Evolutionary conservation across 2,888 invertebrate genomes (phyloP).

Genomic region (Temnothorax unifasciatus): DNA sequence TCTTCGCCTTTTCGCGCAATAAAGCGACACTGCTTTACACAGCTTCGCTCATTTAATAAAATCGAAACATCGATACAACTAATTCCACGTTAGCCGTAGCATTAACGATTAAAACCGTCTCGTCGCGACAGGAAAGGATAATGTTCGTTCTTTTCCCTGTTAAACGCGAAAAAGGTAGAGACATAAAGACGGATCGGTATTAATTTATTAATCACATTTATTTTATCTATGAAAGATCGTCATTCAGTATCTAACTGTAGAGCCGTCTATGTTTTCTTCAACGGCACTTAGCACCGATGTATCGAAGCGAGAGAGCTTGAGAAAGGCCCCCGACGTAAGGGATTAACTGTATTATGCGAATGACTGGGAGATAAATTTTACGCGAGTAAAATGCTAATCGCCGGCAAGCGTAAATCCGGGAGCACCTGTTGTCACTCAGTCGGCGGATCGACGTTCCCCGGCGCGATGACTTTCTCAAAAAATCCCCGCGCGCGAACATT

Average conservation of each 20-base stretch:
- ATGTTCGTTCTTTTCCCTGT: background rate
- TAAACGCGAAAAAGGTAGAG: background rate
- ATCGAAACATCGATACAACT: conserved; percentile 14
- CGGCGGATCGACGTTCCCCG: conserved; percentile 50
- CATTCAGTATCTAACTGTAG: conserved; percentile 33
- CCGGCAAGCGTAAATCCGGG: conserved; percentile 42
- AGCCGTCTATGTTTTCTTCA: conserved; percentile 37
- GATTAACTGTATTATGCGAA: conserved; percentile 55
- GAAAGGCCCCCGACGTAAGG: conserved; percentile 44
- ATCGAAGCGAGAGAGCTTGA: conserved; percentile 43
- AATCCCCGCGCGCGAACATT: conserved; percentile 60
- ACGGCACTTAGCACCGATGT: conserved; percentile 46
- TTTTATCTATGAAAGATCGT: conserved; percentile 16
- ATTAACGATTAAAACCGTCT: background rate
- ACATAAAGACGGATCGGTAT: conserved; percentile 19
- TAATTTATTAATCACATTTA: conserved; percentile 39
- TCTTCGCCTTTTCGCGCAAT: background rate
- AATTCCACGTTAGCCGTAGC: background rate
- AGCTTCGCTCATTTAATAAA: conserved; percentile 11
- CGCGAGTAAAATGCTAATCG: conserved; percentile 53
- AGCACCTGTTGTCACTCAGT: conserved; percentile 71
- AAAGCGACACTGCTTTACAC: background rate
- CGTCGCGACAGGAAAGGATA: background rate
- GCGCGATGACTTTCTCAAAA: conserved; percentile 56
- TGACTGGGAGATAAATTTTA: conserved; percentile 53